Percentiles rank a stretch among this genome's conserved stretches.
Conservation (phyloP, 2,888 invertebrate genomes). For the Imbricaverruca yamaguchii region DNA sequence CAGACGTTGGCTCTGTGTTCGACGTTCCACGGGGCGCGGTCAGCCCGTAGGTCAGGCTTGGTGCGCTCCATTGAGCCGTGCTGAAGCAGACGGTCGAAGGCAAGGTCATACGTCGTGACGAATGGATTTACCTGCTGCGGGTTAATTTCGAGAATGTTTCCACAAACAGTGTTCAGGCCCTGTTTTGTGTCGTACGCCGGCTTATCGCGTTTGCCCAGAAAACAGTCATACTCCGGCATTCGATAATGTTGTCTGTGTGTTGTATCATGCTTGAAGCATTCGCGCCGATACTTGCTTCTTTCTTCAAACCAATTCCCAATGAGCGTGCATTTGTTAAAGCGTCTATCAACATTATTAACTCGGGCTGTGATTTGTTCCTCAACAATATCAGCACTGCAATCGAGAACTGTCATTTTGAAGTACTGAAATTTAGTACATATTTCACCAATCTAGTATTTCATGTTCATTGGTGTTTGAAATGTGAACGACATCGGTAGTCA, state of each 20-base stretch:
- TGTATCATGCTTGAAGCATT: slow-evolving; percentile 4
- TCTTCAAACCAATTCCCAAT: slow-evolving; percentile 6
- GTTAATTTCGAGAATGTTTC: not conserved
- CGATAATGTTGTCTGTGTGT: slow-evolving; percentile 1
- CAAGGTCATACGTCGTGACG: not conserved
- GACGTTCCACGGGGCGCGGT: not conserved
- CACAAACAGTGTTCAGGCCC: not conserved
- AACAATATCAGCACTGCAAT: not conserved
- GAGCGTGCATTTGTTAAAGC: not conserved
- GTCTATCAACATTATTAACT: not conserved
- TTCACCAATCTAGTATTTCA: not conserved
- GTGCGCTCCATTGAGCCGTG: not conserved
- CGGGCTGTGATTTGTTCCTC: slow-evolving; percentile 2
- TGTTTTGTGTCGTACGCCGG: not conserved
- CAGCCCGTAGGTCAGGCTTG: not conserved
- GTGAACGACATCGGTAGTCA: not conserved
- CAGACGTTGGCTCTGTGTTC: slow-evolving; percentile 17
- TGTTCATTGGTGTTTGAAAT: not conserved
- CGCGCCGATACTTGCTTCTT: not conserved
- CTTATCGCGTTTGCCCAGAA: not conserved
- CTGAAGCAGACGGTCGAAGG: not conserved
- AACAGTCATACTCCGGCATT: not conserved
- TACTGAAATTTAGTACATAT: not conserved
- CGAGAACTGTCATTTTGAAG: not conserved
- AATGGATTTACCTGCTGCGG: not conserved